A percentile compares a stretch with the other conserved stretches of the same genome.
phyloP scores from a whole-genome alignment of 2,113 vertebrate species.

The Megaceryle torquata region DNA sequence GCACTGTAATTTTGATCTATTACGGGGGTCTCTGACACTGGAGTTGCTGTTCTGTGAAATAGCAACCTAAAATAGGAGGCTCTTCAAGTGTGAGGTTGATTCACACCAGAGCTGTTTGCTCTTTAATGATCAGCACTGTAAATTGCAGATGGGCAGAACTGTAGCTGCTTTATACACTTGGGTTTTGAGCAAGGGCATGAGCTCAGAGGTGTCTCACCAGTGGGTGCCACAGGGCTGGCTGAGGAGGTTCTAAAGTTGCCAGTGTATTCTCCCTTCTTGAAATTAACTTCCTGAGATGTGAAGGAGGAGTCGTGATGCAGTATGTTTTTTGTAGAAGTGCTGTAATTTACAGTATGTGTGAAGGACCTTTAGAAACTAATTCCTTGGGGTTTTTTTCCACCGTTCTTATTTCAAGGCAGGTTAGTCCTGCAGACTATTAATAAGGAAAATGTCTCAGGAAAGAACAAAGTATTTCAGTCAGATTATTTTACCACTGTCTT shows the following conservation, averaged over 20 bases:
- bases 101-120: not conserved
- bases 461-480: not conserved
- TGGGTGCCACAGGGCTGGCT: not conserved
- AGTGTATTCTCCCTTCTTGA: not conserved
- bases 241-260: not conserved
- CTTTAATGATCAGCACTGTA: accelerated
- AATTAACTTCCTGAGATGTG: not conserved
- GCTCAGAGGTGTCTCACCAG: not conserved
- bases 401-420: not conserved
- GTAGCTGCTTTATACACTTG: not conserved
- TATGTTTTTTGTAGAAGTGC: not conserved
- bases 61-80: not conserved
- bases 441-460: not conserved
- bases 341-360: not conserved
- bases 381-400: not conserved
- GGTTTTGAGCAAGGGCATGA: not conserved
- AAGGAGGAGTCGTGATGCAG: not conserved
- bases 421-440: not conserved
- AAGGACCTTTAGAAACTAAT: not conserved
- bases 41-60: not conserved
- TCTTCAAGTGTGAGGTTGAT: not conserved
- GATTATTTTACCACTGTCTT: not conserved
- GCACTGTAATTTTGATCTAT: not conserved
- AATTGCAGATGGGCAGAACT: not conserved
- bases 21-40: accelerated